Percentiles rank a stretch among this genome's conserved stretches.
Conservation (phyloP, 2,113 vertebrate genomes). For the Cryptotis parvus region DNA sequence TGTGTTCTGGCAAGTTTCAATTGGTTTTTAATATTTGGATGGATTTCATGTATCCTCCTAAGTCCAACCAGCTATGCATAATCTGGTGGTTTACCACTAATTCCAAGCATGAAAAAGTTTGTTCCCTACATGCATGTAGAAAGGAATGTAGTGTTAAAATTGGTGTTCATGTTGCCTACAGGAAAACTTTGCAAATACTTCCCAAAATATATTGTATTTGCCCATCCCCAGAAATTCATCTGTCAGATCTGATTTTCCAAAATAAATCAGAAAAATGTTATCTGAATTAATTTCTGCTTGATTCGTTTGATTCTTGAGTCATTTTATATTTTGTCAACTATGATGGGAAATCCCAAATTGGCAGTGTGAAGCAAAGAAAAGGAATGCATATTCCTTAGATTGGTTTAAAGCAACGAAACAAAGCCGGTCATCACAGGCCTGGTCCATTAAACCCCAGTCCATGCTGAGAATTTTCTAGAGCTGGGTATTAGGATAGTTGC, state of each 20-base stretch:
- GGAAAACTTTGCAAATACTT: not conserved
- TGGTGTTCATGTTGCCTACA: not conserved
- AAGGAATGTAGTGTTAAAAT: not conserved
- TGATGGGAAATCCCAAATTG: not conserved
- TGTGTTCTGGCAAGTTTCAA: constrained; percentile 8
- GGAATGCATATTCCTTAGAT: not conserved
- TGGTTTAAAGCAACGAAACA: not conserved
- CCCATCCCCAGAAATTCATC: not conserved
- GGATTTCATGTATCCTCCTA: constrained; percentile 38
- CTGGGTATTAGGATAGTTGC: not conserved
- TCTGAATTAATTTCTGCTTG: not conserved
- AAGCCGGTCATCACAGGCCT: not conserved
- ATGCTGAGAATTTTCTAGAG: not conserved
- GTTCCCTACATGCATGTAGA: not conserved
- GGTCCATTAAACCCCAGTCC: not conserved
- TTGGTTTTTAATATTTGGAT: constrained; percentile 42
- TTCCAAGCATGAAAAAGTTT: constrained; percentile 43
- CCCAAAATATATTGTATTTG: not conserved
- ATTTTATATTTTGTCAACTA: constrained; percentile 25
- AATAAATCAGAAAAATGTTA: constrained; percentile 46
- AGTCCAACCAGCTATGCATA: not conserved
- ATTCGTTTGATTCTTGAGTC: not conserved
- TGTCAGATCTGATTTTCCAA: not conserved
- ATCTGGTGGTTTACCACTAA: constrained; percentile 27
- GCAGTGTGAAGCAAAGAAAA: not conserved